Conservation (phyloP, 2,797 vertebrate genomes). For the Crocidura indochinensis region DNA sequence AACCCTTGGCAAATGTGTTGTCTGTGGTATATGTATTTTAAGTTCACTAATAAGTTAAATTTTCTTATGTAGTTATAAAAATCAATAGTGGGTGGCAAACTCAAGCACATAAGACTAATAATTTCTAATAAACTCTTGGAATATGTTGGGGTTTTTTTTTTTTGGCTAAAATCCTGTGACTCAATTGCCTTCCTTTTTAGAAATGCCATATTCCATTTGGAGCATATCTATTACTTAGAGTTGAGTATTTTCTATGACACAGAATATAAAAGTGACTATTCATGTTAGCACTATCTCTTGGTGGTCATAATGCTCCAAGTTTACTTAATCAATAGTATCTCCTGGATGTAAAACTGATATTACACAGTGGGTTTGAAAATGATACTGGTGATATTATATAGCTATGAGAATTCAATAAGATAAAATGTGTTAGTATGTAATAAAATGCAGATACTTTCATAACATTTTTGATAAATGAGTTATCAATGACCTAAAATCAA, state of each 20-base stretch:
- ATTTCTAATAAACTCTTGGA: background rate
- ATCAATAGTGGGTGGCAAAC: slow-evolving; percentile 34
- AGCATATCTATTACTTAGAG: background rate
- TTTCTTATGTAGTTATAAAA: slow-evolving; percentile 62
- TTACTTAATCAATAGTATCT: background rate
- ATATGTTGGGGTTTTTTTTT: background rate
- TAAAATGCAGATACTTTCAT: background rate
- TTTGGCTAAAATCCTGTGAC: slow-evolving; percentile 17
- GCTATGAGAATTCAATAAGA: slow-evolving; percentile 1
- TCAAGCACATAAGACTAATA: background rate
- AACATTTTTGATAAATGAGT: background rate
- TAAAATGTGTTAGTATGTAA: background rate
- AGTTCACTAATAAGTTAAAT: slow-evolving; percentile 50
- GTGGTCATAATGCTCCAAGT: slow-evolving; percentile 27
- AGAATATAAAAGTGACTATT: slow-evolving; percentile 37
- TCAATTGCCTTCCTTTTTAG: slow-evolving; percentile 7
- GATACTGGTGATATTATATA: background rate
- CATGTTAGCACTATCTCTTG: slow-evolving; percentile 39
- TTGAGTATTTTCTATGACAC: background rate
- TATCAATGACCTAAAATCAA: background rate
- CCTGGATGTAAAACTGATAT: background rate
- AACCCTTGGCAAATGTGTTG: background rate
- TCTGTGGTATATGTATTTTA: slow-evolving; percentile 42
- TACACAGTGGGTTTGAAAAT: background rate
- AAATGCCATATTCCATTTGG: background rate